phyloP scores from a whole-genome alignment of 2,797 vertebrate species.

The Silurus aristotelis region DNA sequence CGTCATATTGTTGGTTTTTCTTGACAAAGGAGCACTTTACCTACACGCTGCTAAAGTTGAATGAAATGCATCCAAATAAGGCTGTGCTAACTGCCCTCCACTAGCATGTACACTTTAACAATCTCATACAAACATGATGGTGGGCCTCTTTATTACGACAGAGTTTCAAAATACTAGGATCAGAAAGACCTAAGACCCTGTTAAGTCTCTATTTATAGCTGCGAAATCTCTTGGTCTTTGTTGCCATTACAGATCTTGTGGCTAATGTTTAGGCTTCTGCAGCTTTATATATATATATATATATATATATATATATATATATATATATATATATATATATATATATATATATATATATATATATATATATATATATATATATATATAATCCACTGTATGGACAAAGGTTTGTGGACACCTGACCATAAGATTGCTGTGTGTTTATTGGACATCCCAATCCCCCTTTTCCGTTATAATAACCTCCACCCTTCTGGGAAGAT shows the following conservation, averaged over 20 bases:
- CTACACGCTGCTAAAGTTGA: neutral
- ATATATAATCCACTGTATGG: no score
- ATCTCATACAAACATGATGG: neutral
- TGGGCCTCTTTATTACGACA: slow-evolving; percentile 2
- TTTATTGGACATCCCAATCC: no score
- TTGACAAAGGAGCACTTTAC: neutral
- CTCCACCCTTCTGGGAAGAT: no score
- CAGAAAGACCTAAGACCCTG: slow-evolving; percentile 7
- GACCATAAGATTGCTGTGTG: no score
- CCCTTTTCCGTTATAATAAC: no score
- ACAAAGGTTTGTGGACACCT: no score
- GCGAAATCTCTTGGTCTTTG: neutral
- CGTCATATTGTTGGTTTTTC: neutral
- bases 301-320: no score
- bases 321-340: no score
- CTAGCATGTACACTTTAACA: slow-evolving; percentile 3
- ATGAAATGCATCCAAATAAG: slow-evolving; percentile 17
- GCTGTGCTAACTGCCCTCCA: neutral
- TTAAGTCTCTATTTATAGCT: slow-evolving; percentile 16
- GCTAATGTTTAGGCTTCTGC: neutral
- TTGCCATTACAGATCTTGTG: neutral
- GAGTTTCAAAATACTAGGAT: neutral
- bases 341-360: no score
- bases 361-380: no score
- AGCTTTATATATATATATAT: neutral